Base-by-base conservation (phyloP, 2,888 invertebrate genomes). In the Megalurothrips usitatus region DNA sequence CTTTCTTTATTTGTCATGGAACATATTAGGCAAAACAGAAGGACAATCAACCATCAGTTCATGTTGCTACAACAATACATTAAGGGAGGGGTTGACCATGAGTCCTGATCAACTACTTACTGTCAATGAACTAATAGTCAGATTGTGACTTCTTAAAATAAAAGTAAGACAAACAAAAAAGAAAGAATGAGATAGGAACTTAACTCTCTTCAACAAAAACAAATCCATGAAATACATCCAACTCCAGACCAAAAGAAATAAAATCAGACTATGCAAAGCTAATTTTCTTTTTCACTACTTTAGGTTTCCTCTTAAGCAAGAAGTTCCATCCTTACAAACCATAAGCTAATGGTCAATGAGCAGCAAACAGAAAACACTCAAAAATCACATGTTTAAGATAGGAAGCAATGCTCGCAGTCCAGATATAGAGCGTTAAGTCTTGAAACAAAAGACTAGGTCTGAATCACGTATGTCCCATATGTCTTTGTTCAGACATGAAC, bases 361-460 rank as follows among this genome's bases (percentile, higher is more conserved):
- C 68, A 75, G 68, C 68, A 75, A 12, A 75, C 11, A 75, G 68
- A 12, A 75, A 75, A 75, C 68, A 75, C 68, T 26, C 68, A 75
- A 58, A n/a, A 58, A 26, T 75, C 68, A 75, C 68, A 75, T 75
- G 68, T 26, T 26, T 75, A 75, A 75, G 11, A 75, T 75, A 75
- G 26, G 68, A 75, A 75, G 68, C 68, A 75, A 75, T 26, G 68
- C 68, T 23, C 68, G 23, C 68, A 75, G 68, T 26, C 68, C 68
- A 26, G 68, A 75, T 23, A 75, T 26, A 75, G 68, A 26, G 26
- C 68, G 26, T 75, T 75, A 75, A 75, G 68, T 75, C 68, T 75
- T 26, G 26, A 75, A 75, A 75, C 68, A 75, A 75, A 75, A 75
- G 68, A 75, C 68, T 75, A 75, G 68, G 68, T 75, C 68, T 75